These are phyloP conservation scores for Eristalinus sepulchralis DNA, from an alignment of 2,888 invertebrate genomes.

Conservation along the genomic window DNA sequence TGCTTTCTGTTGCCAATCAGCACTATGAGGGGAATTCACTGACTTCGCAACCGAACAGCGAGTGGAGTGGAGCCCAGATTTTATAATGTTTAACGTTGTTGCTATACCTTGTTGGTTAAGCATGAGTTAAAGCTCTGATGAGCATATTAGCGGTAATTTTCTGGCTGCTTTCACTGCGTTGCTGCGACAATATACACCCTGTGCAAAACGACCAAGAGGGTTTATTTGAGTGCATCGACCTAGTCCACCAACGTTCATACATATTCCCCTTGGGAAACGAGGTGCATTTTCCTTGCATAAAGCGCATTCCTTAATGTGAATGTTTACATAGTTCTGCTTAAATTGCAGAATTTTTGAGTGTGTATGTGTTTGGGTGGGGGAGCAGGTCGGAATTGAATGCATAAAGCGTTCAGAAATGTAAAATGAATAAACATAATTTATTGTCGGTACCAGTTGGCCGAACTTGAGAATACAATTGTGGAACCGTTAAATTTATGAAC, in stretches of 20 bases:
- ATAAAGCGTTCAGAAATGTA: neutral
- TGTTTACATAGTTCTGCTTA: conserved; percentile 43
- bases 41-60: too few species aligned
- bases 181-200: too few species aligned
- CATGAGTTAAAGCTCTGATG: too few species aligned
- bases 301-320: conserved; percentile 1
- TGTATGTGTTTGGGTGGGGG: neutral
- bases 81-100: too few species aligned
- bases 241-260: too few species aligned
- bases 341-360: conserved; percentile 12
- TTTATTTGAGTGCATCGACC: too few species aligned
- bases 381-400: neutral
- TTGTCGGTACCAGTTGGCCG: conserved; percentile 12
- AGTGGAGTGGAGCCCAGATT: too few species aligned
- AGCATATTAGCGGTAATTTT: too few species aligned
- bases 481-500: conserved; percentile 43
- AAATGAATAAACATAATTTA: conserved; percentile 54
- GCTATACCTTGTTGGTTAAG: too few species aligned
- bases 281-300: neutral
- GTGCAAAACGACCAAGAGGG: too few species aligned
- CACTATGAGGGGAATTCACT: neutral
- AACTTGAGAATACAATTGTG: conserved; percentile 37
- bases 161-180: neutral
- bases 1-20: neutral
- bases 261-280: neutral